Evolutionary conservation across 2,797 vertebrate species (phyloP).

Genomic region (Petrocephalus schoutedeni): DNA sequence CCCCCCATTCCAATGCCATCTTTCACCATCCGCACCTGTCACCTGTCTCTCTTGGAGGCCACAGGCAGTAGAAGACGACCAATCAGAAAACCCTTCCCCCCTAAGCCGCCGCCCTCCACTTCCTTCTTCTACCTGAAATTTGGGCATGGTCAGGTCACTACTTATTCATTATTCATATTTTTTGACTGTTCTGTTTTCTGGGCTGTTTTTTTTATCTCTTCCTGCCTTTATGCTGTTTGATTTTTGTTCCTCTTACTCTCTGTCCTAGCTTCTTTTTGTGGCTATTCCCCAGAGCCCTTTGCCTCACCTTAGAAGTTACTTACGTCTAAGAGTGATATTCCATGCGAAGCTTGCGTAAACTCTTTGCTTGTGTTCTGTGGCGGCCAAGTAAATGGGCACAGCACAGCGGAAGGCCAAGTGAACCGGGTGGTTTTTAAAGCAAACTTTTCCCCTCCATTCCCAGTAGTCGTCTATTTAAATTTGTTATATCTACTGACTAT

Average conservation of each 20-base stretch:
- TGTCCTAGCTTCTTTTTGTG: slow-evolving; percentile 19
- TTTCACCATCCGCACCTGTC: slow-evolving; percentile 35
- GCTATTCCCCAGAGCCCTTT: slow-evolving; percentile 27
- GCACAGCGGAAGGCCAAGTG: neutral
- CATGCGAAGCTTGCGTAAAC: neutral
- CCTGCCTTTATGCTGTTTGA: neutral
- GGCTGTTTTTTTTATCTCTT: neutral
- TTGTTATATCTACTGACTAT: neutral
- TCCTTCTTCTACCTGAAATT: neutral
- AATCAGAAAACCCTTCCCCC: neutral
- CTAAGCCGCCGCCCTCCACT: neutral
- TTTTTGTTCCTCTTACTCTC: neutral
- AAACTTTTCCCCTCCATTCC: too few species aligned
- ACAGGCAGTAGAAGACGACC: slow-evolving; percentile 12
- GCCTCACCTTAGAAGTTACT: neutral
- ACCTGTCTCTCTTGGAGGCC: neutral
- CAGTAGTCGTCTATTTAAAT: neutral
- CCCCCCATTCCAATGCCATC: slow-evolving; percentile 14
- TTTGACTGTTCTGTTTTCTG: neutral
- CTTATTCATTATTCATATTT: neutral
- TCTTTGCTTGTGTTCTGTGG: neutral
- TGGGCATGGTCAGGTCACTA: neutral
- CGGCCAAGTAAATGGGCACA: neutral
- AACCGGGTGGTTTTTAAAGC: neutral
- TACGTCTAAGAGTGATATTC: neutral